Conservation (phyloP, 2,888 invertebrate species). For the Chloroclysta siterata region DNA sequence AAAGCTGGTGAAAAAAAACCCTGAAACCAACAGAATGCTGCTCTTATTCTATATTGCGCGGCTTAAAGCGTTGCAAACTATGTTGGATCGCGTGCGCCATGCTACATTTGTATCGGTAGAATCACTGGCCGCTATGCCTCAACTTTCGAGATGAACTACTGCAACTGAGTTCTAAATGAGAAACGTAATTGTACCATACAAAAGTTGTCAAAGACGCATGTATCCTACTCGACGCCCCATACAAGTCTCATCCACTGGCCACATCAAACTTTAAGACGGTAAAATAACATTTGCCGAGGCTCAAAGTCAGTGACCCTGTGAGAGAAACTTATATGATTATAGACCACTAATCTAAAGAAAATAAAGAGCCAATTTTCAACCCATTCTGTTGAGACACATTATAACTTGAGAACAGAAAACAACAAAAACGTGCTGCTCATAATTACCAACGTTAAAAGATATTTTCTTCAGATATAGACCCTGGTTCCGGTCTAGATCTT, state of each 20-base stretch:
- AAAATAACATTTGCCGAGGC: neutral
- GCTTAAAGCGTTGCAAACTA: slow-evolving; percentile 29
- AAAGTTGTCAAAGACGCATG: slow-evolving; percentile 19
- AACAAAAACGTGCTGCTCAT: slow-evolving; percentile 20
- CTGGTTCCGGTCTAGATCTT: slow-evolving; percentile 25
- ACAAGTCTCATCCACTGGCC: slow-evolving; percentile 19
- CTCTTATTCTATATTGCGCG: slow-evolving; percentile 22
- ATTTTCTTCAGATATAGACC: slow-evolving; percentile 10
- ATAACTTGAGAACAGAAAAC: slow-evolving; percentile 15
- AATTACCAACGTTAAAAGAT: neutral
- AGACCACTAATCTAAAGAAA: slow-evolving; percentile 15
- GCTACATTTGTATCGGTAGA: slow-evolving; percentile 20
- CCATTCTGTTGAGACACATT: slow-evolving; percentile 20
- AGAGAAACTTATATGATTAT: slow-evolving; percentile 9
- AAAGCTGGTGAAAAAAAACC: slow-evolving; percentile 4
- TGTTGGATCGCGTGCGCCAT: slow-evolving; percentile 26
- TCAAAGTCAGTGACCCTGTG: slow-evolving; percentile 12
- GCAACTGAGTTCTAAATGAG: slow-evolving; percentile 6
- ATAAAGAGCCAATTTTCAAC: slow-evolving; percentile 20
- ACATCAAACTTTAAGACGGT: neutral
- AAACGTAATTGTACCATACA: slow-evolving; percentile 13
- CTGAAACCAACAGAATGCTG: slow-evolving; percentile 13
- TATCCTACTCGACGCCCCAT: slow-evolving; percentile 15
- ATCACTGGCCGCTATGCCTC: neutral
- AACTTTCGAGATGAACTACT: slow-evolving; percentile 8